Evolutionary conservation across 2,797 vertebrate species (phyloP), one percentile per base, ranked within the genome.

Genomic region (Falco cherrug): DNA sequence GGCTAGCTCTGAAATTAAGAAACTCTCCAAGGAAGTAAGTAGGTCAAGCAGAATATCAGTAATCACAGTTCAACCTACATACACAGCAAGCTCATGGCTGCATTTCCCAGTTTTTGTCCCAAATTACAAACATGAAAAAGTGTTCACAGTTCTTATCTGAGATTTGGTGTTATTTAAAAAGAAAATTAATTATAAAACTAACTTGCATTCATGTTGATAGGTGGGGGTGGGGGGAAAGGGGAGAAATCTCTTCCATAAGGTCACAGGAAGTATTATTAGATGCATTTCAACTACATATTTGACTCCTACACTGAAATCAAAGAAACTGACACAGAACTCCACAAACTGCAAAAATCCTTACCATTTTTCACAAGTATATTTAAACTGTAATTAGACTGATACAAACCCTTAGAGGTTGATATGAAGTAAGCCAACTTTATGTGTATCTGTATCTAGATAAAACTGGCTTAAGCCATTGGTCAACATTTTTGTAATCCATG

Each of bases 221-320:
- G 41, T 43, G 43, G 9, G 8, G 4, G 15, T 10, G 10, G 5
- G 0, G 6, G 15, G 26, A 45, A 41, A 4, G 1, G 9, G 6
- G 28, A 70, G 18, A 31, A 73, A 54, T 50, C 4, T 75, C 45
- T 90, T 77, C 35, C 18, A 10, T 11, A 37, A 65, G n/a, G 33
- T 26, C 47, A 63, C 17, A 57, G 15, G 13, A 82, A 70, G 48
- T 16, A 65, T 53, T 73, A 45, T 26, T 41, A 61, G 15, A 47
- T 57, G 17, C 16, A 37, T 81, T 94, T 91, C 19, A 81, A 47
- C 33, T 37, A 29, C 21, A 60, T 17, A 43, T 59, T 84, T 88
- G 37, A 67, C 29, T 45, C 45, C 54, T 28, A 51, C 10, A 9
- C 20, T 73, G 39, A 87, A 89, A 71, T 84, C 22, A 57, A 47